Evolutionary conservation across 2,888 invertebrate species (phyloP), one percentile per base, ranked within the genome.

Genomic region (Panopea generosa): DNA sequence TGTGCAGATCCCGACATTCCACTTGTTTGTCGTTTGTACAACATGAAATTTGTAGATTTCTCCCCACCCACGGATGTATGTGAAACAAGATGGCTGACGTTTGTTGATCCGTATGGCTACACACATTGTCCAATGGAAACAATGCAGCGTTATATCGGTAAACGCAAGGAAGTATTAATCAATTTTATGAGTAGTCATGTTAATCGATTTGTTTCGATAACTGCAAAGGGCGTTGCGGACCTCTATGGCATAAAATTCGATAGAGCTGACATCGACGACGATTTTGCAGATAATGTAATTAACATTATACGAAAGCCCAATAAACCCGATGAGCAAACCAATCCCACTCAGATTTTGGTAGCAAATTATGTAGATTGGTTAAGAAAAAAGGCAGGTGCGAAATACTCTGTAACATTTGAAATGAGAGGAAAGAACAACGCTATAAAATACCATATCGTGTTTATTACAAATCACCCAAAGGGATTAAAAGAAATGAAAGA

Each of bases 131-230:
- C 66, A 14, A 56, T 66, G 66, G 14, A 22, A 0, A 27, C 47
- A 24, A 20, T 66, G 20, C 14, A 18, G 29, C 4, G 27, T 33
- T 66, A 53, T 66, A 33, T 43, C 16, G 56, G 66, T 4, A 20
- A 27, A 20, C 22, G 33, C 14, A 66, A 49, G n/a, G 56, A 56
- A 56, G 20, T 57, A 3, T 47, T 66, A 3, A 66, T 66, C 22
- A 66, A 66, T 47, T 66, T 66, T 27, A 66, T 66, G 66, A 66
- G 66, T 20, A 66, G 66, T 49, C 27, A n/a, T n/a, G n/a, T n/a
- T n/a, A n/a, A n/a, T n/a, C n/a, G n/a, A n/a, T n/a, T n/a, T n/a
- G n/a, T n/a, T 0, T 27, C 49, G 40, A 40, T 22, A 24, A 26
- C 9, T 18, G 16, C 55, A 11, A 26, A 29, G 14, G 43, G 14